Evolutionary conservation across 2,113 vertebrate genomes (phyloP).

Genomic region (Grantiella picta): DNA sequence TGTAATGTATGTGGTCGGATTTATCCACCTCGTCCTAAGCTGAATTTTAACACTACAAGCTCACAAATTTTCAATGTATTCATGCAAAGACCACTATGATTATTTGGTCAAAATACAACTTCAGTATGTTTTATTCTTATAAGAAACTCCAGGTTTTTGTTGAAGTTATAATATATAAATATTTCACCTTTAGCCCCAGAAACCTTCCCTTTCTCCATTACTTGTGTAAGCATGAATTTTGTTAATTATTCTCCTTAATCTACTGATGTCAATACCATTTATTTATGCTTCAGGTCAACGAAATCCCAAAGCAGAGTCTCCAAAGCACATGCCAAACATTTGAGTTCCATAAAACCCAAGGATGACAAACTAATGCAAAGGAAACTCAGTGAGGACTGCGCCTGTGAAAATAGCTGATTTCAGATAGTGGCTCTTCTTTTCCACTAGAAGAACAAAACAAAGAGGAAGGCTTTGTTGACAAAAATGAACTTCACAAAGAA

Average conservation of each 20-base stretch:
- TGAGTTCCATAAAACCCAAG: background rate
- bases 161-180: background rate
- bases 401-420: background rate
- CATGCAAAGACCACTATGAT: background rate
- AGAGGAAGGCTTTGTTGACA: background rate
- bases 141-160: background rate
- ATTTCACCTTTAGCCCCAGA: background rate
- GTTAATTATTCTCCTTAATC: background rate
- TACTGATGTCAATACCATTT: background rate
- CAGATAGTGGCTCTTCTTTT: background rate
- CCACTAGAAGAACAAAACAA: background rate
- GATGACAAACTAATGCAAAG: background rate
- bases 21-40: background rate
- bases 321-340: background rate
- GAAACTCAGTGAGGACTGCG: background rate
- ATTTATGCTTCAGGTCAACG: background rate
- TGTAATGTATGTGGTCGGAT: background rate
- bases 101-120: background rate
- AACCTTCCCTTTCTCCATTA: background rate
- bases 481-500: background rate
- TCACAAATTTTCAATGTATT: background rate
- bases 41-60: background rate
- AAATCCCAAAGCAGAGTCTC: background rate
- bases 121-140: background rate
- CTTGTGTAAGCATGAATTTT: background rate